phyloP scores from a whole-genome alignment of 1,140 invertebrate genomes.

The fruit fly (Drosophila melanogaster) region Release_6_plus_ISO1_MT NC_004354.4:764501-765000 shows the following conservation, averaged over 20 bases:
- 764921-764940: slow-evolving; percentile 52
- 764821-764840: slow-evolving; percentile 84
- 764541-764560: slow-evolving; percentile 75
- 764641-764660: slow-evolving; percentile 62
- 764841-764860: slow-evolving; percentile 73
- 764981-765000: not conserved
- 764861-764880: slow-evolving; percentile 79
- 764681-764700: slow-evolving; percentile 82
- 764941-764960: slow-evolving; percentile 8
- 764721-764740: slow-evolving; percentile 57
- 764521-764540: slow-evolving; percentile 74
- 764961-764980: not conserved
- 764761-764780: slow-evolving; percentile 80
- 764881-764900: slow-evolving; percentile 76
- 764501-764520: slow-evolving; percentile 66
- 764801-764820: slow-evolving; percentile 82
- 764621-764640: slow-evolving; percentile 72
- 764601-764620: slow-evolving; percentile 64
- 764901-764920: slow-evolving; percentile 80
- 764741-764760: slow-evolving; percentile 76
- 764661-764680: slow-evolving; percentile 85
- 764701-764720: slow-evolving; percentile 63
- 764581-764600: slow-evolving; percentile 61
- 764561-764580: slow-evolving; percentile 67
- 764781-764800: slow-evolving; percentile 78